Percentiles rank a stretch among this genome's conserved stretches.
Evolutionary conservation across 2,888 invertebrate genomes (phyloP).

Genomic region (Hirtodrosophila duncani): DNA sequence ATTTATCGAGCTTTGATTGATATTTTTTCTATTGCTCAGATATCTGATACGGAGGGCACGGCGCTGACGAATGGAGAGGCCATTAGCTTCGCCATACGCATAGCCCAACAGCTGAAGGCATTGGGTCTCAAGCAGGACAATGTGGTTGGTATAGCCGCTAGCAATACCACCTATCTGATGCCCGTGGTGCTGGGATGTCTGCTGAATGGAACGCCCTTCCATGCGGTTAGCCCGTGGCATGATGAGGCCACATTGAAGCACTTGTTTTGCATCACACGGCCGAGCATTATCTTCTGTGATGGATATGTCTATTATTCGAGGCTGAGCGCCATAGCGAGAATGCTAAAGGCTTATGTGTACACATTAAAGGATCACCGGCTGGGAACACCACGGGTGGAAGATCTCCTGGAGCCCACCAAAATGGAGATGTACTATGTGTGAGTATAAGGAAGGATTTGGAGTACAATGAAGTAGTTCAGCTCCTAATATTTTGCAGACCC

Average conservation of each 20-base stretch:
- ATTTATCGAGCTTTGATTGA: background rate
- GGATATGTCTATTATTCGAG: constrained; percentile 58
- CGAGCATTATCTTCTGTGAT: constrained; percentile 76
- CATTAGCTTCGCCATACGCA: constrained; percentile 69
- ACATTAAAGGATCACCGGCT: constrained; percentile 62
- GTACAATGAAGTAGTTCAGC: too few relatives aligned
- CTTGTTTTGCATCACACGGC: constrained; percentile 71
- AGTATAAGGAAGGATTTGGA: constrained; percentile 23
- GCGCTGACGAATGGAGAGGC: constrained; percentile 72
- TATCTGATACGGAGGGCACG: constrained; percentile 72
- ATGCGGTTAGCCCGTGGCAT: constrained; percentile 70
- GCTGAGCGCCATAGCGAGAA: constrained; percentile 59
- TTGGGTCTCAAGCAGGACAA: constrained; percentile 71
- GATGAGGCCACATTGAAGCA: constrained; percentile 71
- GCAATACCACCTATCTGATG: constrained; percentile 72
- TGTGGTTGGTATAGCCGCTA: constrained; percentile 73
- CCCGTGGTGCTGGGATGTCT: constrained; percentile 73
- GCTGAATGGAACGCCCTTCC: constrained; percentile 73
- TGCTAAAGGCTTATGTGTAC: constrained; percentile 60
- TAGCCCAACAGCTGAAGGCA: constrained; percentile 70
- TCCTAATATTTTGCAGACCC: constrained; percentile 61
- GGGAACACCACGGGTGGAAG: constrained; percentile 64
- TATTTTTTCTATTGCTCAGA: constrained; percentile 41
- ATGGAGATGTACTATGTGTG: constrained; percentile 65
- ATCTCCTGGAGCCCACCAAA: constrained; percentile 65